Percentiles rank a stretch among this genome's conserved stretches.
Conservation (phyloP, 2,888 invertebrate species). For the Nemapogon koenigi region DNA sequence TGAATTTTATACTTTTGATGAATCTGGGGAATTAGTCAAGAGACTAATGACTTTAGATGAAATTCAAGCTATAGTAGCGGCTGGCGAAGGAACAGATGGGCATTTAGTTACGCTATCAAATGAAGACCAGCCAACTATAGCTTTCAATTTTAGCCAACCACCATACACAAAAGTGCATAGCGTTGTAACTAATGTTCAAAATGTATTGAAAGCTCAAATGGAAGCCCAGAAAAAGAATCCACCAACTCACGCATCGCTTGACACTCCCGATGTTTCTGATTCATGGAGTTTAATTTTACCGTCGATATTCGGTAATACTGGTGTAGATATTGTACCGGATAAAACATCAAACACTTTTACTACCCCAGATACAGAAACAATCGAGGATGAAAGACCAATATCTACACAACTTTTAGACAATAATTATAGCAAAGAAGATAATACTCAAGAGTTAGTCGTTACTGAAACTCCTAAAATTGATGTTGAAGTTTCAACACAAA, state of each 20-base stretch:
- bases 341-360: slow-evolving; percentile 42
- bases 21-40: slow-evolving; percentile 82
- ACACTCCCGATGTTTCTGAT: slow-evolving; percentile 76
- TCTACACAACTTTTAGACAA: slow-evolving; percentile 23
- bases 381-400: slow-evolving; percentile 29
- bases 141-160: slow-evolving; percentile 56
- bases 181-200: slow-evolving; percentile 83
- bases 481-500: background rate
- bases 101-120: slow-evolving; percentile 55
- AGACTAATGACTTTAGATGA: slow-evolving; percentile 84
- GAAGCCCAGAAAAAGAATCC: slow-evolving; percentile 65
- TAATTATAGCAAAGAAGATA: slow-evolving; percentile 37
- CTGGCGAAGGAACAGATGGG: slow-evolving; percentile 74
- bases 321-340: slow-evolving; percentile 65
- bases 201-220: slow-evolving; percentile 81
- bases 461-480: background rate
- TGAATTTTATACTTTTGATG: slow-evolving; percentile 87
- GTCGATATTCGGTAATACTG: slow-evolving; percentile 77
- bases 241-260: slow-evolving; percentile 56
- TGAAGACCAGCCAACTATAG: slow-evolving; percentile 49
- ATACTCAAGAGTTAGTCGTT: slow-evolving; percentile 23
- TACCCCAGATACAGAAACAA: slow-evolving; percentile 49
- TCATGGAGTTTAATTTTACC: slow-evolving; percentile 85
- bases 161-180: slow-evolving; percentile 77
- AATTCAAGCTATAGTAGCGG: slow-evolving; percentile 85